These are phyloP conservation scores for Coptodon bakossiorum DNA, from an alignment of 2,113 vertebrate genomes.

Conservation along the genomic window DNA sequence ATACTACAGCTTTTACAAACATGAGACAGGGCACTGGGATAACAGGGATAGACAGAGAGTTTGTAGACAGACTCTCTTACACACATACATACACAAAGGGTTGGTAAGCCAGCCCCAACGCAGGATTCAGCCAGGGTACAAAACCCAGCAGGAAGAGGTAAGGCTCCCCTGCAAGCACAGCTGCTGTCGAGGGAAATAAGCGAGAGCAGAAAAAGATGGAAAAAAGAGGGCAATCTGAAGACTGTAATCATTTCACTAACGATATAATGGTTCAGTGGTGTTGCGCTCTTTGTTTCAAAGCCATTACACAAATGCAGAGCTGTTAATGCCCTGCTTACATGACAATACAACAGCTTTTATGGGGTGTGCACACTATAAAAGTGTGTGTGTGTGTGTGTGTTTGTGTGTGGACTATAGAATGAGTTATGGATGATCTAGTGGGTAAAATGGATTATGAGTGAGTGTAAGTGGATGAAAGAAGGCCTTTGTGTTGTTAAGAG, in stretches of 20 bases:
- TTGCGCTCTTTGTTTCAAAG: constrained; percentile 14
- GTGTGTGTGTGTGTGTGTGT: not conserved
- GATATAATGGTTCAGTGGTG: not conserved
- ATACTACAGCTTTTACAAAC: not conserved
- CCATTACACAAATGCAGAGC: not conserved
- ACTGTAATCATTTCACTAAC: not conserved
- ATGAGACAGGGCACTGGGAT: constrained; percentile 1
- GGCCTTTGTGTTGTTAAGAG: constrained; percentile 52
- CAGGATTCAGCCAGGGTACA: constrained; percentile 47
- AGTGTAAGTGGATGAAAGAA: constrained; percentile 57
- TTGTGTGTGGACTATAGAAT: not conserved
- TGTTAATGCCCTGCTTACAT: not conserved
- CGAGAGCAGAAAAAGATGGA: not conserved
- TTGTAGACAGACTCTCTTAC: not conserved
- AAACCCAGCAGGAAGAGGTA: constrained; percentile 43
- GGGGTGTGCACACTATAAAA: not conserved
- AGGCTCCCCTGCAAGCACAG: constrained; percentile 38
- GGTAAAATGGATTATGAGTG: constrained; percentile 60
- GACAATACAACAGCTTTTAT: not conserved
- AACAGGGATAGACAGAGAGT: not conserved
- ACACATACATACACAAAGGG: not conserved
- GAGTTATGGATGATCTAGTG: constrained; percentile 46
- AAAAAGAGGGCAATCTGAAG: not conserved
- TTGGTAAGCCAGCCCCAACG: constrained; percentile 26
- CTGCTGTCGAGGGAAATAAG: constrained; percentile 17